phyloP scores from a whole-genome alignment of 2,888 invertebrate genomes.

The Horisme vitalbata region DNA sequence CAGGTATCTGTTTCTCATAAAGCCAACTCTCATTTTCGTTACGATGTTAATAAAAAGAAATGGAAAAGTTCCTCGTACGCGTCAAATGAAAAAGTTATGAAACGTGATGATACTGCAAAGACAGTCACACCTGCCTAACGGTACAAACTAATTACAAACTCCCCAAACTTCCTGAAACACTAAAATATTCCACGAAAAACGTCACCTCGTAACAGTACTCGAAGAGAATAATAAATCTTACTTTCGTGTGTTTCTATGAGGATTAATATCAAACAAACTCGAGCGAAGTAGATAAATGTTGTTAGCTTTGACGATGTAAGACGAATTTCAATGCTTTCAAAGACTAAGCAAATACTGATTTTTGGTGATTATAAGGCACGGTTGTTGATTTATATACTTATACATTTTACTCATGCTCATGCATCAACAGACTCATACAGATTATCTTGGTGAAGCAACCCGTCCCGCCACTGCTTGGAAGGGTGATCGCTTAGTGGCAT shows the following conservation, averaged over 20 bases:
- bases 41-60: constrained; percentile 82
- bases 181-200: constrained; percentile 80
- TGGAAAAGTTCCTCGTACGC: constrained; percentile 77
- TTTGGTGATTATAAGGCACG: too few relatives aligned
- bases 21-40: constrained; percentile 78
- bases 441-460: too few relatives aligned
- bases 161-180: constrained; percentile 73
- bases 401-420: too few relatives aligned
- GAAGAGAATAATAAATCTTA: constrained; percentile 65
- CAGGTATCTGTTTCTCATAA: constrained; percentile 74
- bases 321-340: constrained; percentile 16
- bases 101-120: constrained; percentile 79
- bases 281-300: constrained; percentile 37
- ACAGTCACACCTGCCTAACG: constrained; percentile 67
- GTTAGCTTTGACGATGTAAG: constrained; percentile 33
- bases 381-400: too few relatives aligned
- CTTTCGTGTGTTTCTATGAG: constrained; percentile 44
- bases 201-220: constrained; percentile 66
- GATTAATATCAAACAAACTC: constrained; percentile 40
- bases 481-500: too few relatives aligned
- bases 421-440: too few relatives aligned
- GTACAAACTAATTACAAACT: constrained; percentile 79
- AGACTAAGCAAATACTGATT: neutral
- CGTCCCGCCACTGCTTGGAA: too few relatives aligned
- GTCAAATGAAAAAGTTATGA: constrained; percentile 82